Evolutionary conservation across 2,113 vertebrate genomes (phyloP).

Genomic region (Alligator sinensis): DNA sequence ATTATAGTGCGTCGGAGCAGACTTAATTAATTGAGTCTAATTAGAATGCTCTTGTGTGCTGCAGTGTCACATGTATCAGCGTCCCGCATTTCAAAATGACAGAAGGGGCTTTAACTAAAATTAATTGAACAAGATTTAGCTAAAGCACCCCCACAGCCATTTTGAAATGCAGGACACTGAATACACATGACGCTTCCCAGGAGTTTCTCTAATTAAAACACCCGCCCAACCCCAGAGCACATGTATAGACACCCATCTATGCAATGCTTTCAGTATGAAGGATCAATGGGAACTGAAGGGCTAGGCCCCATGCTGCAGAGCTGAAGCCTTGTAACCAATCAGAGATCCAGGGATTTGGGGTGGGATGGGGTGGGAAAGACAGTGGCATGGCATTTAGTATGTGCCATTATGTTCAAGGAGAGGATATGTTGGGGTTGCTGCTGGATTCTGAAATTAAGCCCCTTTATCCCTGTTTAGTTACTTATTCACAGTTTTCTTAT

Average conservation of each 20-base stretch:
- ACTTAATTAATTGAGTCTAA: no score
- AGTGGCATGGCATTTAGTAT: fast-evolving
- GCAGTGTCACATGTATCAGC: no score
- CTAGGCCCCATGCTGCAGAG: background rate
- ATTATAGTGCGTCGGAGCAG: no score
- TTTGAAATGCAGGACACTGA: no score
- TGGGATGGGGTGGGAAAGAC: fast-evolving
- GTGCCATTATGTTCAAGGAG: background rate
- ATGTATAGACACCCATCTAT: background rate
- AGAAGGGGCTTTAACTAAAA: no score
- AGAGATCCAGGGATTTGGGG: fast-evolving
- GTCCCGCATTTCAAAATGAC: no score
- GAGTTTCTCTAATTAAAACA: no score
- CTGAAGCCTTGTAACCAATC: background rate
- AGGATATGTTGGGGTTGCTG: background rate
- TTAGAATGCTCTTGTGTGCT: no score
- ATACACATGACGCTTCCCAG: no score
- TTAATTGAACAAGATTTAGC: no score
- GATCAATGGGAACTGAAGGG: background rate
- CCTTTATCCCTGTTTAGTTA: fast-evolving
- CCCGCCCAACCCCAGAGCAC: no score
- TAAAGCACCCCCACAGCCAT: no score
- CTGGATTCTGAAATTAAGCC: background rate
- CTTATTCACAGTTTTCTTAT: background rate
- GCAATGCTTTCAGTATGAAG: background rate